phyloP scores from a whole-genome alignment of 2,113 vertebrate genomes.

The Forbesichthys agassizii region DNA sequence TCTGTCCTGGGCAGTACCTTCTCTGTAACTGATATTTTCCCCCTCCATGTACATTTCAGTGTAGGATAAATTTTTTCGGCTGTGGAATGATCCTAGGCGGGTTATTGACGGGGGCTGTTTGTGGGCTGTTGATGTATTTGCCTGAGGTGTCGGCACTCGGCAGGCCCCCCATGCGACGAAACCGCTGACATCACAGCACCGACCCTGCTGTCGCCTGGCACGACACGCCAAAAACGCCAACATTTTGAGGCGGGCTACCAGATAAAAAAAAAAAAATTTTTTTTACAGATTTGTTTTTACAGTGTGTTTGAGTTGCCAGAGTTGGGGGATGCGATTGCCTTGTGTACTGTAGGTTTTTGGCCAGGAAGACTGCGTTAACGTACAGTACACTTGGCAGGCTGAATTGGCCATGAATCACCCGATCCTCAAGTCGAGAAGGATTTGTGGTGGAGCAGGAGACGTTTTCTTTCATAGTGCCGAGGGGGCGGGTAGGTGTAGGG shows the following conservation, averaged over 20 bases:
- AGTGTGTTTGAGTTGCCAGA: background rate
- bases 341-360: background rate
- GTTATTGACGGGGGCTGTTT: background rate
- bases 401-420: conserved; percentile 18
- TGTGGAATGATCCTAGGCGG: background rate
- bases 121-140: conserved; percentile 40
- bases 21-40: too few species aligned
- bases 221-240: background rate
- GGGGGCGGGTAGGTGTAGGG: background rate
- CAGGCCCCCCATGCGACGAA: background rate
- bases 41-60: too few species aligned
- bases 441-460: conserved; percentile 14
- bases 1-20: too few species aligned
- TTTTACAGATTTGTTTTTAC: too few species aligned
- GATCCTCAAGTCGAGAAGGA: conserved; percentile 14
- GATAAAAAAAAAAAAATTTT: too few species aligned
- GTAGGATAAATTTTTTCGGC: background rate
- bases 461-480: background rate
- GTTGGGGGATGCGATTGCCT: background rate
- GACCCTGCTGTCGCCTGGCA: background rate
- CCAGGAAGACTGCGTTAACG: background rate
- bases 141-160: conserved; percentile 3
- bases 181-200: background rate
- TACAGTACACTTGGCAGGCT: conserved; percentile 1
- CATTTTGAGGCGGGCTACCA: background rate